These are phyloP conservation scores for Ciconia maguari DNA, from an alignment of 2,113 vertebrate species.

Conservation along the genomic window DNA sequence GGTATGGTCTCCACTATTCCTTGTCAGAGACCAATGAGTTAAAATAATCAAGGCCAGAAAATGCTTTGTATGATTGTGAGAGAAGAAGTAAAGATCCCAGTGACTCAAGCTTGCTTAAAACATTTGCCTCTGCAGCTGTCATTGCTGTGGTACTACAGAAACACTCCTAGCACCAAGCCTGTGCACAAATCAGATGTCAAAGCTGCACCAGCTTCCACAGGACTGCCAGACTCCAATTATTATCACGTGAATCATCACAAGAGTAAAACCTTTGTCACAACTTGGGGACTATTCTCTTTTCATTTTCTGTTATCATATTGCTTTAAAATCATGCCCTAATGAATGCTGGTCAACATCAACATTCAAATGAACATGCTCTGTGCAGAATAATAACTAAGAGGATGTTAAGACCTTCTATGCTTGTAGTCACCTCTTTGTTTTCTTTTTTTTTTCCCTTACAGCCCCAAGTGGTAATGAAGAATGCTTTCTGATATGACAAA, in stretches of 20 bases:
- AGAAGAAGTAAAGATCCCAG: background rate
- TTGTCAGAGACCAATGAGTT: slow-evolving; percentile 36
- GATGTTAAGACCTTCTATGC: background rate
- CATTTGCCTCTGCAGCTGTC: background rate
- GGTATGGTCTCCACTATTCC: background rate
- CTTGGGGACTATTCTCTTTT: background rate
- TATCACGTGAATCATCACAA: background rate
- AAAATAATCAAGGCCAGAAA: slow-evolving; percentile 26
- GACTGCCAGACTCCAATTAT: background rate
- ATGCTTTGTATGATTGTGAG: background rate
- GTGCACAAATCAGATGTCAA: background rate
- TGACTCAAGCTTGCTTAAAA: background rate
- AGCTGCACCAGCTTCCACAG: background rate
- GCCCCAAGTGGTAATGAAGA: background rate
- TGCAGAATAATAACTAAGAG: background rate
- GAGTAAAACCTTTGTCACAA: background rate
- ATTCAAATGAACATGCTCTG: background rate
- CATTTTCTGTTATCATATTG: background rate
- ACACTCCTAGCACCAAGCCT: background rate
- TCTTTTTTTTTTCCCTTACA: background rate
- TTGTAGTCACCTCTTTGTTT: background rate
- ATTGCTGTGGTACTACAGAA: background rate
- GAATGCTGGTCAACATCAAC: background rate
- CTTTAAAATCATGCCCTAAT: background rate
- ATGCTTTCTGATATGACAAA: background rate